Evolutionary conservation across 2,797 vertebrate species (phyloP), one percentile per base, ranked within the genome.

Genomic region (Sebastiscus albofasciatus): DNA sequence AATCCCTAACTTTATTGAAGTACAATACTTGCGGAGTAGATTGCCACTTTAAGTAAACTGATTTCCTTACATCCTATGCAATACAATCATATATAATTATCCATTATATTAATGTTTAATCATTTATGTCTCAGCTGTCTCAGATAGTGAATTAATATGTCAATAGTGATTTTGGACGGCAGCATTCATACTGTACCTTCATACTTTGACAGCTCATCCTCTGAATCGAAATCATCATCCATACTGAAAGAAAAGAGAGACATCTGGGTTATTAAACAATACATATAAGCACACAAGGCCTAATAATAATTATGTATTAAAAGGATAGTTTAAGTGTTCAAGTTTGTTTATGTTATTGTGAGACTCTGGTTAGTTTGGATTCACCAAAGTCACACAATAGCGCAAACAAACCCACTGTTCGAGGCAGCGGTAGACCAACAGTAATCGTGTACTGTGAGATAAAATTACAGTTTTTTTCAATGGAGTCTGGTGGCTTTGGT

Each of bases 191-290:
- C 54, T 61, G 76, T 93, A 96, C 95, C 96, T 87, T 93, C 83
- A 71, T 78, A 82, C 22, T 71, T 46, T 55, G 95, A 93, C 66
- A 42, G 60, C 66, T 81, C 84, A 5, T 94, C 87, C 10, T 93
- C 93, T 76, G 84, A 87, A 52, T 91, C 79, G 18, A 85, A 73
- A 29, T 81, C 67, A 34, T 81, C 54, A 6, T 92, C 81, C 80
- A 74, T 24, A 82, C 95, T 96, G 83, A 83, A 95, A 94, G 39
- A 80, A 34, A 88, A 82, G n/a, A 76, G 11, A 86, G 33, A 83
- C 5, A 72, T 68, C 9, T 55, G 33, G 0, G 27, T 84, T 46
- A 69, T 29, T 29, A 81, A 27, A 58, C 12, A 72, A 65, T 1
- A 62, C 8, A 8, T 33, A n/a, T 24, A 24, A 24, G 24, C 24